Conservation (phyloP, 2,797 vertebrate genomes). For the Lindbergichthys nudifrons region DNA sequence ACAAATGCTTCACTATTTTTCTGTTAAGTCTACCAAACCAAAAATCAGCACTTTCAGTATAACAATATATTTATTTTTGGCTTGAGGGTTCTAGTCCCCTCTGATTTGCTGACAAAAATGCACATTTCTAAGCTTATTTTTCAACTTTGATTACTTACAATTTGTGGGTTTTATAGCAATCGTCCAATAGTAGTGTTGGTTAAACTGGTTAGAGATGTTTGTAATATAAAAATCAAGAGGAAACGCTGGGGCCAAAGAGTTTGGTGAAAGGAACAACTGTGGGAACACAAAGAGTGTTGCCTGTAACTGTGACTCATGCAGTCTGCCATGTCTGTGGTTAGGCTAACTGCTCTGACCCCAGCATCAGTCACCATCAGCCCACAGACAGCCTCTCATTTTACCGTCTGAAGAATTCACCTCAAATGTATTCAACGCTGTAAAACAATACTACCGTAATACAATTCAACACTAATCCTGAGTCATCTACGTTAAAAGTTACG, state of each 20-base stretch:
- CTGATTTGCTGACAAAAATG: not conserved
- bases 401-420: slow-evolving; percentile 59
- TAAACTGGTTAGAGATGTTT: slow-evolving; percentile 9
- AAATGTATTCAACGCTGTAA: slow-evolving; percentile 38
- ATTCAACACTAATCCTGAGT: slow-evolving; percentile 27
- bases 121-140: not conserved
- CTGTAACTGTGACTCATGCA: slow-evolving; percentile 70
- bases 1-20: no score
- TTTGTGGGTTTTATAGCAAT: not conserved
- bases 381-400: slow-evolving; percentile 69
- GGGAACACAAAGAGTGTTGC: slow-evolving; percentile 49
- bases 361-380: slow-evolving; percentile 76
- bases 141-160: not conserved
- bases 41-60: not conserved
- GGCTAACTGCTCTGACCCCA: slow-evolving; percentile 69
- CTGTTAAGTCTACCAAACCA: not conserved
- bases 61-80: not conserved
- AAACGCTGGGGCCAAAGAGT: not conserved
- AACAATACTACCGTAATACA: slow-evolving; percentile 16
- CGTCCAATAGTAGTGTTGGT: not conserved
- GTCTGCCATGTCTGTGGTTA: slow-evolving; percentile 66
- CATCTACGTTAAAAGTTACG: not conserved
- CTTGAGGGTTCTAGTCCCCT: no score
- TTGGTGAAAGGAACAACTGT: slow-evolving; percentile 51
- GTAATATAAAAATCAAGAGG: slow-evolving; percentile 19